Evolutionary conservation across 2,797 vertebrate species (phyloP), one percentile per base, ranked within the genome.

Genomic region (Borostomias antarcticus): DNA sequence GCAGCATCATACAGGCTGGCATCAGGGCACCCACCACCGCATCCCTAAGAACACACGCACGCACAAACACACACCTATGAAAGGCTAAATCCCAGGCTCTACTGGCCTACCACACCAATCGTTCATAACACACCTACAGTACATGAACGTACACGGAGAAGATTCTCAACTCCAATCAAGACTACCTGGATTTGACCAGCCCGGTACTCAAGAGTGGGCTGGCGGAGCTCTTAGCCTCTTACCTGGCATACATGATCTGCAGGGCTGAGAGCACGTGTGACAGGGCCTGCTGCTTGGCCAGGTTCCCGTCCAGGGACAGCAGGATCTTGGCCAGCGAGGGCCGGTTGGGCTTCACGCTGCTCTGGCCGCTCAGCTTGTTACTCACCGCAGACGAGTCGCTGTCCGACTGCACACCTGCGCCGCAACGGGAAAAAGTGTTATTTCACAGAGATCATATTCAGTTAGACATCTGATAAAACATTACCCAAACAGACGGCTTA

Each of bases 211-310:
- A 26, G 19, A 4, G 58, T 11, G 19, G 6, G 4, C 2, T 47
- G 8, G 8, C 5, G 0, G 11, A 13, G 26, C 19, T 2, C 0
- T 17, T 26, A 17, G 33, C 40, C 60, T 66, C 90, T 52, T 91
- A 99, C 98, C 98, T 97, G 58, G 96, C 96, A 90, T 98, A 99
- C 92, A 96, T 93, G 83, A 98, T 98, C 77, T 99, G 98, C 23
- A 99, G 79, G 23, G 98, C 95, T 9, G 95, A 95, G 54, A 99
- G 90, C 32, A 98, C 92, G 58, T 99, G 96, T 63, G 95, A 95
- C 52, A 99, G 82, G 0, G 95, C 96, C 84, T 99, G 98, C 81
- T 99, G 98, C 62, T 99, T 99, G 76, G 95, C 95, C 73, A 94
- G 85, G 57, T 95, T 98, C 6, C 98, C 98, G 66, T 99, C 96